phyloP scores from a whole-genome alignment of 1,140 invertebrate species.

The Drosophila pallidifrons region DNA sequence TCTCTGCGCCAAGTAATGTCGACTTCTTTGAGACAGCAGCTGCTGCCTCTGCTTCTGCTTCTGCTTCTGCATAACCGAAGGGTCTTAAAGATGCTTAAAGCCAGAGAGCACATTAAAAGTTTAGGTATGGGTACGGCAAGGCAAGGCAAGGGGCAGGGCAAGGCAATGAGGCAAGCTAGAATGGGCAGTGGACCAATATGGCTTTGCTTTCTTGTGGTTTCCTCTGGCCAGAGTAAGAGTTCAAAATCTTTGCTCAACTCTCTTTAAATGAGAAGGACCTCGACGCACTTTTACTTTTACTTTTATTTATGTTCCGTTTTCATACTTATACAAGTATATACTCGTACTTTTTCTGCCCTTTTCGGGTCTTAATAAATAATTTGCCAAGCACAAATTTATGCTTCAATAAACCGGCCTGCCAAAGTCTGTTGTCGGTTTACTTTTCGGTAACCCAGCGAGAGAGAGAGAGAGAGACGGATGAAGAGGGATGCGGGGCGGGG shows the following conservation, averaged over 20 bases:
- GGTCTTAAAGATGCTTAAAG: slow-evolving; percentile 53
- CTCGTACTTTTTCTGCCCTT: slow-evolving; percentile 36
- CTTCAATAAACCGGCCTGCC: slow-evolving; percentile 63
- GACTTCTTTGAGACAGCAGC: slow-evolving; percentile 14
- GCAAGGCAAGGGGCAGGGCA: too few species aligned
- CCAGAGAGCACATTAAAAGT: slow-evolving; percentile 1
- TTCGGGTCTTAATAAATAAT: slow-evolving; percentile 78
- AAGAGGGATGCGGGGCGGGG: not conserved
- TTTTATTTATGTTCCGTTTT: slow-evolving; percentile 25
- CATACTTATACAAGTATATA: slow-evolving; percentile 9
- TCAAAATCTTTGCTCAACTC: slow-evolving; percentile 15
- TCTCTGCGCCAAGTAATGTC: slow-evolving; percentile 21
- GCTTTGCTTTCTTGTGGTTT: slow-evolving; percentile 47
- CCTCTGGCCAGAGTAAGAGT: slow-evolving; percentile 12
- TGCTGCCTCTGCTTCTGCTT: not conserved
- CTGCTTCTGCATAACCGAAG: slow-evolving; percentile 25
- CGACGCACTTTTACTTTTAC: slow-evolving; percentile 43
- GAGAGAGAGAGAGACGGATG: not conserved
- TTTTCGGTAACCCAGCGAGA: slow-evolving; percentile 11
- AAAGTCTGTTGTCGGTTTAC: slow-evolving; percentile 45
- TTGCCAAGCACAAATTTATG: slow-evolving; percentile 71
- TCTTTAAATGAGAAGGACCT: slow-evolving; percentile 32
- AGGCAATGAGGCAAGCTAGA: too few species aligned
- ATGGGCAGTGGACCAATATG: not conserved
- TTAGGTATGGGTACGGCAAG: not conserved